phyloP scores from a whole-genome alignment of 2,113 vertebrate species.

The Apodemus sylvaticus region DNA sequence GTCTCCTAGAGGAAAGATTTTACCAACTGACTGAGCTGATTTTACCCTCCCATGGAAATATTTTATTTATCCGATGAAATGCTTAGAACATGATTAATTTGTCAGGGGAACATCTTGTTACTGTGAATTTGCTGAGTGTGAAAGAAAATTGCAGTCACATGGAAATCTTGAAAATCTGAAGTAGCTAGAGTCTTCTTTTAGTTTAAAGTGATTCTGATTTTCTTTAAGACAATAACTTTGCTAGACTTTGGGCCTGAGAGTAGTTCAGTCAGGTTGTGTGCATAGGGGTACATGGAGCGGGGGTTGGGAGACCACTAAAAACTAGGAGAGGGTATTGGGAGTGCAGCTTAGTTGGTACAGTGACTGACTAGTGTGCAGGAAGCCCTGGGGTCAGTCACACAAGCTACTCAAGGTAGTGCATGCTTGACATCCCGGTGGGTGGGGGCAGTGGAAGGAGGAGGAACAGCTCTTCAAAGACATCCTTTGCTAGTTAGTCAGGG shows the following conservation, averaged over 20 bases:
- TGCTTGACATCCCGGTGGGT: no score
- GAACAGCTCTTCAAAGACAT: no score
- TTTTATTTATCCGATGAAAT: conserved; percentile 92
- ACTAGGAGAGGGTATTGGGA: neutral
- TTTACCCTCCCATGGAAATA: conserved; percentile 85
- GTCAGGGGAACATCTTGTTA: conserved; percentile 88
- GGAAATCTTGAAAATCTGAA: conserved; percentile 85
- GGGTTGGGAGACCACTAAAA: neutral
- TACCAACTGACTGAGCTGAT: conserved; percentile 85
- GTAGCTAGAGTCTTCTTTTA: conserved; percentile 76
- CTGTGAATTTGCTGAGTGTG: conserved; percentile 93
- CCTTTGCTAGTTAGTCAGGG: neutral
- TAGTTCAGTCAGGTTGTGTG: neutral
- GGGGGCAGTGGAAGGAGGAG: neutral
- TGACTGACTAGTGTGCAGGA: neutral
- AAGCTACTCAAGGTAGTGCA: neutral
- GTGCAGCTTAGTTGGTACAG: neutral
- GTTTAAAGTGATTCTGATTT: conserved; percentile 77
- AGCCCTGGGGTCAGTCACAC: neutral
- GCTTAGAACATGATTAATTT: conserved; percentile 88
- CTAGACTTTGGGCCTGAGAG: conserved; percentile 6
- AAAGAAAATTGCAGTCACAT: conserved; percentile 94
- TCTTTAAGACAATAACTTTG: conserved; percentile 34
- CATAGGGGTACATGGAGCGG: no score
- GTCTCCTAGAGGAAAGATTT: conserved; percentile 84